Evolutionary conservation across 2,797 vertebrate species (phyloP), one percentile per base, ranked within the genome.

Genomic region (Natrix natrix): DNA sequence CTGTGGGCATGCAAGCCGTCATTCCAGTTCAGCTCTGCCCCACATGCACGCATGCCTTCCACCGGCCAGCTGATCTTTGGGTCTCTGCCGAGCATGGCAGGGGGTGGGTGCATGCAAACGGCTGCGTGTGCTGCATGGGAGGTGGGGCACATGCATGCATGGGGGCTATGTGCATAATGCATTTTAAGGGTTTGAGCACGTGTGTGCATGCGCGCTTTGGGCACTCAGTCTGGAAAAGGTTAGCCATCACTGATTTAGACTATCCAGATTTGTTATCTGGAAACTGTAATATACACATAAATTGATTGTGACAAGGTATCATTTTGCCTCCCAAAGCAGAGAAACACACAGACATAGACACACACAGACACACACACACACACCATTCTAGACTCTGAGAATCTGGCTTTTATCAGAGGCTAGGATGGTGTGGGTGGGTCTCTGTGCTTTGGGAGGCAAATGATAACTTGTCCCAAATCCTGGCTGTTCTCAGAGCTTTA

Each of bases 191-290:
- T 52, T 52, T 52, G 48, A 5, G 5, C 6, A 1, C 5, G 48
- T 52, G 48, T 4, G 48, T 6, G 5, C 48, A 52, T 52, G 48
- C 6, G 5, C 48, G 48, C 48, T 52, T 52, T 52, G 48, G 48
- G 48, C 48, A 52, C 48, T 52, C 48, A 5, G 48, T 52, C 48
- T 52, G 48, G 6, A 52, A 52, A 52, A 52, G 48, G 48, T 52
- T 52, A 52, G 48, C 5, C 6, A 52, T 52, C 48, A 52, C 55
- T 56, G 8, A 14, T 32, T 87, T 54, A 37, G 43, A 26, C 93
- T 92, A 95, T 91, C 28, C 59, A 94, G 93, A 26, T 22, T 87
- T 56, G 37, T 89, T 60, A 43, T 60, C 37, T 89, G 11, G 20
- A 54, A 56, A 32, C 24, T 4, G 2, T 6, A 5, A 4, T 6